Percentiles rank a stretch among this genome's conserved stretches.
phyloP scores from a whole-genome alignment of 1,140 invertebrate species.

The Cecropterus lyciades region DNA sequence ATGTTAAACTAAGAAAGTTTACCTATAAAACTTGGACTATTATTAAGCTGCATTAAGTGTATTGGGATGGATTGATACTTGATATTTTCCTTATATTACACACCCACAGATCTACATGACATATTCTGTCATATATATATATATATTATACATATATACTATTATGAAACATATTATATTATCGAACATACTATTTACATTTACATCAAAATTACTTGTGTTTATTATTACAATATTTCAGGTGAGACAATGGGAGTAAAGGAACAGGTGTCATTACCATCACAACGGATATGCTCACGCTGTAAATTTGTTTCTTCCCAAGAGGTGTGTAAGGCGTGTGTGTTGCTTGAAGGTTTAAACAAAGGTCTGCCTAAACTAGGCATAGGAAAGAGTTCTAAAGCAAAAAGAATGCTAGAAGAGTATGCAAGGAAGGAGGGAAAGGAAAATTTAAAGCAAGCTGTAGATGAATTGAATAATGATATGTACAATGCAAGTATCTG shows the following conservation, averaged over 20 bases:
- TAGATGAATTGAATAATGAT: conserved; percentile 57
- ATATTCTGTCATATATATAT: no score
- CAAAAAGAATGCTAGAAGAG: conserved; percentile 86
- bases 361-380: conserved; percentile 94
- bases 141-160: no score
- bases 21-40: no score
- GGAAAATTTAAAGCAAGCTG: conserved; percentile 39
- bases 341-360: conserved; percentile 97
- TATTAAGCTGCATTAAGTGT: no score
- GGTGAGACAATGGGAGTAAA: conserved; percentile 95
- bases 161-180: no score
- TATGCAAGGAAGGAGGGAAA: conserved; percentile 58
- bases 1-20: no score
- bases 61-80: no score
- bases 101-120: no score
- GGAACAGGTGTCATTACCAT: conserved; percentile 92
- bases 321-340: conserved; percentile 97
- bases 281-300: conserved; percentile 91
- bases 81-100: no score
- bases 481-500: conserved; percentile 42
- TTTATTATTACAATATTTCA: no score
- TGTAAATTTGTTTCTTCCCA: conserved; percentile 99
- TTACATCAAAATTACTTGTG: no score
- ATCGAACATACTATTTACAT: no score
- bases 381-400: conserved; percentile 93